Base-by-base conservation (phyloP, 2,113 vertebrate genomes). In the Cardinalis cardinalis region DNA sequence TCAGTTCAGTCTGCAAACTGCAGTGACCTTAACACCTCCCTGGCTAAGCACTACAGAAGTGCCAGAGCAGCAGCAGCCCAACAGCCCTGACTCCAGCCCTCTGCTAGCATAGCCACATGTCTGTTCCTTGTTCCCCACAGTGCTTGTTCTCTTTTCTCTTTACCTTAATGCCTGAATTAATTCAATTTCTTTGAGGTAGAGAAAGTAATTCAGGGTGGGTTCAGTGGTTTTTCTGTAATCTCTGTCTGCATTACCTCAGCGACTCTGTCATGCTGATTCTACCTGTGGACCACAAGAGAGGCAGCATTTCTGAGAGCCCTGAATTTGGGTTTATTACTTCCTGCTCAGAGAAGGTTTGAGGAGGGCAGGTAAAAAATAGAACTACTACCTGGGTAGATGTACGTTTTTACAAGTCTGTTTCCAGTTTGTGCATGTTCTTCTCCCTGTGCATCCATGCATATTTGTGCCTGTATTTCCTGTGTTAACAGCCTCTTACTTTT, bases 391-490 rank as follows among this genome's bases (percentile, higher is more conserved):
- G 36, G 20, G 18, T 85, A 77, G 28, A 44, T 69, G 46, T 78
- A 49, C 1, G 0, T 59, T 92, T 82, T 90, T 84, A 26, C 53
- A 69, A 17, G 38, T 84, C 18, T 24, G 5, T 85, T 56, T 74
- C 41, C 63, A 23, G 18, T 72, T 84, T 68, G 43, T 82, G 24
- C 18, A 3, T 61, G 46, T 71, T 86, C 26, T 91, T 84, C 49
- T 77, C 17, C 7, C 2, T 1, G 0, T 73, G 12, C 36, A 18
- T 63, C 9, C 0, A 0, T 71, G 14, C 16, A 5, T 77, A 77
- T 80, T 80, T 88, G 36, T 88, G 75, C 48, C 41, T 60, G 10
- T 82, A 63, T 40, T n/a, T 44, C 9, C 29, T 34, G 6, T 58
- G 53, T n/a, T 0, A 0, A 53, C n/a, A 92, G 24, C 25, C 31